Base-by-base conservation (phyloP, 2,888 invertebrate genomes). In the Phyto melanocephala region DNA sequence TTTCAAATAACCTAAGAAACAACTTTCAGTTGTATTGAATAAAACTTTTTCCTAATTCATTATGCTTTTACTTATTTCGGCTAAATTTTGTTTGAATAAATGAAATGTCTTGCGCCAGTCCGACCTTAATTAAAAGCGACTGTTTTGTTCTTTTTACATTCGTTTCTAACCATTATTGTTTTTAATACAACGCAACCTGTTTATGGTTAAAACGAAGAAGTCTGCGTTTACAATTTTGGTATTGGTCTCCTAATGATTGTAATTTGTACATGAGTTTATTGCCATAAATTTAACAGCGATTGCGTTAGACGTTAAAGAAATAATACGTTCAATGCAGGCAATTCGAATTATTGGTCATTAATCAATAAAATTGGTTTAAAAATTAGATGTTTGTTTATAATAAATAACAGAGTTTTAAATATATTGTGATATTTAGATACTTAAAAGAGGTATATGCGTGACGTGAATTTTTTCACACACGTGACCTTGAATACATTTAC, bases 341-440 rank as follows among this genome's bases (percentile, higher is more conserved):
- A 90, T 89, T 90, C 91, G 90, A 90, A 90, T 90, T 91, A 90
- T 89, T 89, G 88, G 87, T 88, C 91, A 90, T 90, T 90, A 90
- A 91, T 90, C 90, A 90, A 91, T 90, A 87, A 90, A 90, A 89
- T 89, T 89, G 88, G 88, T 86, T 88, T 88, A 87, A 86, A 6
- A 3, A 28, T 28, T 5, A 5, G 28, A 28, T 28, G 3, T 3
- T 28, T 28, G 6, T 28, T 28, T 5, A 28, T 3, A 6, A 28
- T 5, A 28, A 28, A 28, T 28, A 28, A 28, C 28, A 28, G 28
- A 28, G 3, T 28, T 28, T 3, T 28, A 28, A 28, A 28, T 3
- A 6, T 28, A 5, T 5, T 28, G 28, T n/a, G n/a, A n/a, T n/a
- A n/a, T n/a, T n/a, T n/a, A n/a, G n/a, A n/a, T n/a, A n/a, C n/a